Evolutionary conservation across 2,797 vertebrate genomes (phyloP), one percentile per base, ranked within the genome.

Genomic region (Anguilla pacifica): DNA sequence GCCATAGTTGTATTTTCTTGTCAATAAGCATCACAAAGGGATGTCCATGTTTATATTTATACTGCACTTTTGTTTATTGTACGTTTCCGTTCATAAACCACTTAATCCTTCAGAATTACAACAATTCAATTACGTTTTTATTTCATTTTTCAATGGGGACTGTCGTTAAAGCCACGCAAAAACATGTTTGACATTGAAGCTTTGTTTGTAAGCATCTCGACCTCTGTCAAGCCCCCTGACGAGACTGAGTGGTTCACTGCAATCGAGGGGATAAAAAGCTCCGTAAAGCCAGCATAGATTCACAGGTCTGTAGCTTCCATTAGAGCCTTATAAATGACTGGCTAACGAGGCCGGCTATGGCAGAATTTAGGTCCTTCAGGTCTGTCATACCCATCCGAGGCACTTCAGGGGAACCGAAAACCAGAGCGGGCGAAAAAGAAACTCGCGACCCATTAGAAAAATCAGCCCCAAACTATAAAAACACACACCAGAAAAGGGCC

Each of bases 401-500:
- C 94, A 95, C 94, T 94, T 92, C 92, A 93, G 94, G 92, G 90
- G 91, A 51, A 28, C 43, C 79, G 92, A 91, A 92, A 59, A 77
- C 55, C 15, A 4, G 51, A 55, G 72, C 88, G 90, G 89, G 92
- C 10, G 85, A 91, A 93, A 93, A 92, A 89, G 94, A 95, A 95
- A 94, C 94, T 96, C 91, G 94, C 91, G 93, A 94, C 94, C 96
- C 95, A 96, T 96, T 96, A 96, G 94, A 96, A 95, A 96, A 96
- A 96, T 96, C 95, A 95, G 94, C 93, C 95, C 92, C 91, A 95
- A 96, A 96, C 95, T 96, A 94, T 96, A 94, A 96, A 97, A 96
- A 93, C 92, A 95, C 94, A 95, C 93, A 94, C 92, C 90, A 90
- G 93, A 94, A 93, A 85, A 91, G 94, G 96, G 97, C 95, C 96